phyloP scores from a whole-genome alignment of 2,113 vertebrate species.

The Rhinolophus ferrumequinum region DNA sequence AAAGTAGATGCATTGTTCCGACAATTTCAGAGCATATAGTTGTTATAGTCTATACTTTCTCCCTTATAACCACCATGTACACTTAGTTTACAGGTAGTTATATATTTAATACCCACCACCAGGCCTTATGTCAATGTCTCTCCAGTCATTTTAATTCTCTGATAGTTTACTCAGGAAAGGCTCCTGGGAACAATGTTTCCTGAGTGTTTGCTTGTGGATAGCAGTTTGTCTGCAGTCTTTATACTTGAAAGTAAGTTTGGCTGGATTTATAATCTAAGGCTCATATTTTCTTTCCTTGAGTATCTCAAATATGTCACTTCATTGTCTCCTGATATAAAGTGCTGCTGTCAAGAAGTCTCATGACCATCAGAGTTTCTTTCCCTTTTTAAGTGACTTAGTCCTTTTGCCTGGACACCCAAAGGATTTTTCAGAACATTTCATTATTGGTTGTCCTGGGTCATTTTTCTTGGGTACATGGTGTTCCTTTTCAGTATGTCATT shows the following conservation, averaged over 20 bases:
- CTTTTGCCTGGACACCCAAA: not conserved
- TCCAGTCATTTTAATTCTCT: constrained; percentile 46
- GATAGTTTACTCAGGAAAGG: constrained; percentile 31
- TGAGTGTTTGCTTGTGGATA: constrained; percentile 53
- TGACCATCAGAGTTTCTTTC: constrained; percentile 3
- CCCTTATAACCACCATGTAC: not conserved
- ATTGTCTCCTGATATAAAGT: constrained; percentile 65
- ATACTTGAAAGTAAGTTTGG: constrained; percentile 52
- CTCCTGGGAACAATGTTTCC: constrained; percentile 69
- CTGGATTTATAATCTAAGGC: constrained; percentile 56
- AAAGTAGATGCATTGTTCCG: not conserved
- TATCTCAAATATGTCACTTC: constrained; percentile 67
- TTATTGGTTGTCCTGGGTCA: not conserved
- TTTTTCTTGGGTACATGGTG: not conserved
- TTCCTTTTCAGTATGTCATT: not conserved
- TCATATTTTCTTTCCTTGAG: constrained; percentile 60
- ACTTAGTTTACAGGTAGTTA: not conserved
- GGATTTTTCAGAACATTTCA: not conserved
- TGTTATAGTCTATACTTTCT: not conserved
- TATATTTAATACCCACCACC: constrained; percentile 35
- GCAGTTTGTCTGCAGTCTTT: constrained; percentile 56
- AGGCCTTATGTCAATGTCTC: constrained; percentile 47
- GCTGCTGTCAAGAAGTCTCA: constrained; percentile 62
- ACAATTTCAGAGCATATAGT: not conserved
- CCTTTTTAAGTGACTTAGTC: not conserved